Percentiles rank a stretch among this genome's conserved stretches.
Evolutionary conservation across 2,888 invertebrate species (phyloP).

Genomic region (Sclerodermus sp.): DNA sequence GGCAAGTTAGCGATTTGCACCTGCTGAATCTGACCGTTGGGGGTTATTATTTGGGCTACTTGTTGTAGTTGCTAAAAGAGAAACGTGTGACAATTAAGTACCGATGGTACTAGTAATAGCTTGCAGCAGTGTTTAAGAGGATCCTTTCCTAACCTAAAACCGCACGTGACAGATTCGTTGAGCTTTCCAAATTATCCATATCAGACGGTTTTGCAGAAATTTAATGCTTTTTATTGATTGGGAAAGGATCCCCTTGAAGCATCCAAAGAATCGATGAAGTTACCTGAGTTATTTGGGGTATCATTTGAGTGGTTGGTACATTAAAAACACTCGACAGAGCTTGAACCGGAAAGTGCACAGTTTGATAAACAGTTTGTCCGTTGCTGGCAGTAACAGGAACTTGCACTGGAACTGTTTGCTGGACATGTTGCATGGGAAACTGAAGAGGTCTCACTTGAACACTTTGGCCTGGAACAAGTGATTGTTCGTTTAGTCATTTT

Average conservation of each 20-base stretch:
- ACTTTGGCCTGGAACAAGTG: slow-evolving; percentile 70
- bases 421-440: slow-evolving; percentile 68
- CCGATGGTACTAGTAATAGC: too few relatives aligned
- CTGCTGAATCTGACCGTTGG: slow-evolving; percentile 86
- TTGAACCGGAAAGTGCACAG: slow-evolving; percentile 91
- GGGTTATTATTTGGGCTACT: slow-evolving; percentile 83
- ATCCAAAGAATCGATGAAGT: too few relatives aligned
- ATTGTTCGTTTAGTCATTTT: too few relatives aligned
- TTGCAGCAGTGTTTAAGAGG: too few relatives aligned
- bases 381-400: slow-evolving; percentile 80
- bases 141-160: too few relatives aligned
- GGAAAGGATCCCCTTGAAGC: too few relatives aligned
- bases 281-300: slow-evolving; percentile 81
- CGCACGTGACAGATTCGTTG: too few relatives aligned
- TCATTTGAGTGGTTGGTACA: slow-evolving; percentile 72
- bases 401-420: slow-evolving; percentile 84
- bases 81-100: slow-evolving; percentile 5
- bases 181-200: too few relatives aligned
- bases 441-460: slow-evolving; percentile 72
- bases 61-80: slow-evolving; percentile 67
- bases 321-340: slow-evolving; percentile 67
- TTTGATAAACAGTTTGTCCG: slow-evolving; percentile 94
- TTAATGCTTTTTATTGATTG: too few relatives aligned
- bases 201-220: too few relatives aligned
- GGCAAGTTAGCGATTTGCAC: slow-evolving; percentile 78